phyloP scores from a whole-genome alignment of 2,888 invertebrate species.

The Cistogaster globosa region DNA sequence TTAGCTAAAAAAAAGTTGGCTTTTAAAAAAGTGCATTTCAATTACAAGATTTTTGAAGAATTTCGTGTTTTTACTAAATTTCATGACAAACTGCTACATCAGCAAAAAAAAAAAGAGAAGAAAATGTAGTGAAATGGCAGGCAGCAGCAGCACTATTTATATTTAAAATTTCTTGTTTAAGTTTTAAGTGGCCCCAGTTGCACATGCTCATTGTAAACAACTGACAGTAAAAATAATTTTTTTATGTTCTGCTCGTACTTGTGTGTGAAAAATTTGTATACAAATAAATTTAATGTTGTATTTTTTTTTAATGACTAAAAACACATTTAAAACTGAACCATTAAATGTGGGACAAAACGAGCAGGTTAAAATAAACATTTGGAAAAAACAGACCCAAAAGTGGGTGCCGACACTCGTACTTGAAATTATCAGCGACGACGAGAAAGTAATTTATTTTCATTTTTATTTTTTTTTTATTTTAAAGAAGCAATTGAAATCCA shows the following conservation, averaged over 20 bases:
- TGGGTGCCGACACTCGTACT: slow-evolving; percentile 24
- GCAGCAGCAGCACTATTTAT: no score
- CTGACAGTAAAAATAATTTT: not conserved
- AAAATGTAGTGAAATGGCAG: no score
- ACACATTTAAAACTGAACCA: slow-evolving; percentile 20
- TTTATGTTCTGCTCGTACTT: not conserved
- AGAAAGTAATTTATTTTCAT: slow-evolving; percentile 20
- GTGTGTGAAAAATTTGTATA: slow-evolving; percentile 19
- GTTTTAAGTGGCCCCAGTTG: slow-evolving; percentile 37
- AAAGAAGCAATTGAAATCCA: slow-evolving; percentile 6
- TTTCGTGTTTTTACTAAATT: no score
- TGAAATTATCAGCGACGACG: slow-evolving; percentile 30
- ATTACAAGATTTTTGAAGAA: no score
- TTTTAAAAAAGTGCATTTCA: no score
- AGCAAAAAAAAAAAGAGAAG: no score
- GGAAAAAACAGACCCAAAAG: slow-evolving; percentile 3
- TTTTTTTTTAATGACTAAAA: not conserved
- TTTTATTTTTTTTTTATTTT: not conserved
- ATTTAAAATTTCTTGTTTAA: not conserved
- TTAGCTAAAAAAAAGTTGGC: no score
- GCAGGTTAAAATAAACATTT: slow-evolving; percentile 53
- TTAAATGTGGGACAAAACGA: slow-evolving; percentile 49
- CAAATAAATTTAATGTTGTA: not conserved
- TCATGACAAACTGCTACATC: no score
- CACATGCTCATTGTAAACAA: slow-evolving; percentile 42